Evolutionary conservation across 2,113 vertebrate species (phyloP).

Genomic region (Nesogale talazaci): DNA sequence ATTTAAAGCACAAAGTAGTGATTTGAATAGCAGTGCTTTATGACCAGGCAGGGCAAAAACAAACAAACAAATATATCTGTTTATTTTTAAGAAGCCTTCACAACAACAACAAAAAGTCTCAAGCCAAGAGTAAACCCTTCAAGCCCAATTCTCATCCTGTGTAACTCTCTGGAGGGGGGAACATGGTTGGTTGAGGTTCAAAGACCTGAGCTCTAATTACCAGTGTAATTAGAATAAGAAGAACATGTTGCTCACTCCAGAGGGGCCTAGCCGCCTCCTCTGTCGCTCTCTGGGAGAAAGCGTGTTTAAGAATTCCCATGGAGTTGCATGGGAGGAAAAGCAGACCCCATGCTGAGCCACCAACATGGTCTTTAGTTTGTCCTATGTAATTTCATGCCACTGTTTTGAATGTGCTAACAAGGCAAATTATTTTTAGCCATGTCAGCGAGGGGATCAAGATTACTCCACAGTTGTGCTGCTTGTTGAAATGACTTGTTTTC

Average conservation of each 20-base stretch:
- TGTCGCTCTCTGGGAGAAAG: slow-evolving; percentile 50
- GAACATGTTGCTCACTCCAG: neutral
- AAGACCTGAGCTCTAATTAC: slow-evolving; percentile 67
- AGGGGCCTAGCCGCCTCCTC: slow-evolving; percentile 24
- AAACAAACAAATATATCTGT: neutral
- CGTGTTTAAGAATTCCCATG: slow-evolving; percentile 48
- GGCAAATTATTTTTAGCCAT: slow-evolving; percentile 65
- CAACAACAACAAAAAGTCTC: neutral
- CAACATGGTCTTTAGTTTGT: slow-evolving; percentile 36
- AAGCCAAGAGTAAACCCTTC: neutral
- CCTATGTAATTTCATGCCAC: slow-evolving; percentile 61
- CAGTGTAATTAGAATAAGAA: slow-evolving; percentile 49
- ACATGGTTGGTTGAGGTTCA: slow-evolving; percentile 14
- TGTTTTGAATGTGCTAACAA: slow-evolving; percentile 66
- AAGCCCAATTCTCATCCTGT: neutral
- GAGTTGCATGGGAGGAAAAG: slow-evolving; percentile 43
- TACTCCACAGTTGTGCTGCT: slow-evolving; percentile 16
- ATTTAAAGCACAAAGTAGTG: neutral
- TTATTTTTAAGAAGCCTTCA: neutral
- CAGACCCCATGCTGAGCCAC: slow-evolving; percentile 51
- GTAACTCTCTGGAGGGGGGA: neutral
- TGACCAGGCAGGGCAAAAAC: neutral
- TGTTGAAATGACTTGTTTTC: slow-evolving; percentile 36
- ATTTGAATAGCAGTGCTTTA: neutral
- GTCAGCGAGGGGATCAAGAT: slow-evolving; percentile 35